These are phyloP conservation scores for Sebastes kiyomatsui DNA, from an alignment of 2,797 vertebrate genomes.

Conservation along the genomic window DNA sequence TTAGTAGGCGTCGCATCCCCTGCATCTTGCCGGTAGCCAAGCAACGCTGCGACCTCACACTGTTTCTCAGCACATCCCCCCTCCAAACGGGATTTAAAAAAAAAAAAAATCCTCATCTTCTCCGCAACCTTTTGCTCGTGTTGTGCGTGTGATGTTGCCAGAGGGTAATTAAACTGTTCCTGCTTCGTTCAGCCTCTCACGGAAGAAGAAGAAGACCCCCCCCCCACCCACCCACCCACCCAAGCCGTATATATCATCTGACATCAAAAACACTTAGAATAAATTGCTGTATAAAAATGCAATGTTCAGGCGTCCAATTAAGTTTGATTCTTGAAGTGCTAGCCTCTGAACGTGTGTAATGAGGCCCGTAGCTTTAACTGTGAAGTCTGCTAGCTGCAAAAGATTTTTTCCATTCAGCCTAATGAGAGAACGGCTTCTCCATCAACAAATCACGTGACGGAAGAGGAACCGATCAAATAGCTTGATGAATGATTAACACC, in stretches of 20 bases:
- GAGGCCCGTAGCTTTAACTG: slow-evolving; percentile 53
- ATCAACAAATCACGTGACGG: slow-evolving; percentile 39
- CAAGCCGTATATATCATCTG: slow-evolving; percentile 31
- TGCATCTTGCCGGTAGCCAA: slow-evolving; percentile 48
- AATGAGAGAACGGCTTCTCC: slow-evolving; percentile 39
- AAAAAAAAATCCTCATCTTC: slow-evolving; percentile 10
- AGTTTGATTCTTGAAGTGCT: slow-evolving; percentile 53
- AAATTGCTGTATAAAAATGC: slow-evolving; percentile 52
- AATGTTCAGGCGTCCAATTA: slow-evolving; percentile 64
- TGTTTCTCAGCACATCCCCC: slow-evolving; percentile 48
- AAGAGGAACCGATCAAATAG: slow-evolving; percentile 37
- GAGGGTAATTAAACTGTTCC: slow-evolving; percentile 47
- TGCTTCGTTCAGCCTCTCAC: slow-evolving; percentile 8
- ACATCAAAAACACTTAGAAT: slow-evolving; percentile 58
- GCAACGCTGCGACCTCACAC: slow-evolving; percentile 22
- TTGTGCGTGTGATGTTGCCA: slow-evolving; percentile 30
- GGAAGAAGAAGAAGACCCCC: neutral
- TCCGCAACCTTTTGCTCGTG: slow-evolving; percentile 16
- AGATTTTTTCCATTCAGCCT: slow-evolving; percentile 2
- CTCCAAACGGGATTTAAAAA: slow-evolving; percentile 33
- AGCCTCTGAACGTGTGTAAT: slow-evolving; percentile 58
- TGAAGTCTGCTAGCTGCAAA: slow-evolving; percentile 47
- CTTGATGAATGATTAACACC: slow-evolving; percentile 50
- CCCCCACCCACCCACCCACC: too few relatives aligned
- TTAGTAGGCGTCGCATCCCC: slow-evolving; percentile 46